Base-by-base conservation (phyloP, 2,113 vertebrate genomes). In the Otocyon megalotis region DNA sequence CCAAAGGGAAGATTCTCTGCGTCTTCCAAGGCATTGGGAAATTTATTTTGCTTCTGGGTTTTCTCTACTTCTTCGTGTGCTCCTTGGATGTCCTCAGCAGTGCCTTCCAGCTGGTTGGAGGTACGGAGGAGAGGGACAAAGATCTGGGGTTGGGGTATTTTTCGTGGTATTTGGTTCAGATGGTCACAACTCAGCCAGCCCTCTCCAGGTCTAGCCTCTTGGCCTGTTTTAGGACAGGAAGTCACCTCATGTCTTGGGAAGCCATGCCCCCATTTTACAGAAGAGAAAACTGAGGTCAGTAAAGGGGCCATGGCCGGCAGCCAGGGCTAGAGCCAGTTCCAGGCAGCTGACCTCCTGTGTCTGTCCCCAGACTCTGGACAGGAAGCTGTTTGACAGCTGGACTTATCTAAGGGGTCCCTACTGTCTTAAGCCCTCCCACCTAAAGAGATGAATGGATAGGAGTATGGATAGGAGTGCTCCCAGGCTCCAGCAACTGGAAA, bases 21-120 rank as follows among this genome's bases (percentile, higher is more conserved):
- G 97, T 99, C 17, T 37, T 99, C 76, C 98, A 93, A 0, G 98
- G 97, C 0, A 81, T 99, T 9, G 91, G 98, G 82, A 99, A 99
- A 97, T 63, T 99, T 0, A 17, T 99, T 28, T 60, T 99, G 92
- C 98, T 99, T 4, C 98, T 99, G n/a, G 98, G 98, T 15, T 98
- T 99, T 17, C 99, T 99, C 91, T 99, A 99, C 98, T 43, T 99
- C 89, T 99, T 99, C 0, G 99, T 99, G 48, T 99, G 99, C 94
- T 99, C 99, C 3, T 98, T 99, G 99, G 99, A 99, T 53, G 81
- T 99, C 1, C 99, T 99, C 96, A 99, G 99, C 94, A 99, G 99
- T 0, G 99, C 99, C 54, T 99, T 99, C 98, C 99, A 99, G 97
- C 98, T 99, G 2, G 99, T 99, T 13, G 99, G 99, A 99, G 99